phyloP scores from a whole-genome alignment of 2,113 vertebrate genomes.

The Erythrolamprus reginae region DNA sequence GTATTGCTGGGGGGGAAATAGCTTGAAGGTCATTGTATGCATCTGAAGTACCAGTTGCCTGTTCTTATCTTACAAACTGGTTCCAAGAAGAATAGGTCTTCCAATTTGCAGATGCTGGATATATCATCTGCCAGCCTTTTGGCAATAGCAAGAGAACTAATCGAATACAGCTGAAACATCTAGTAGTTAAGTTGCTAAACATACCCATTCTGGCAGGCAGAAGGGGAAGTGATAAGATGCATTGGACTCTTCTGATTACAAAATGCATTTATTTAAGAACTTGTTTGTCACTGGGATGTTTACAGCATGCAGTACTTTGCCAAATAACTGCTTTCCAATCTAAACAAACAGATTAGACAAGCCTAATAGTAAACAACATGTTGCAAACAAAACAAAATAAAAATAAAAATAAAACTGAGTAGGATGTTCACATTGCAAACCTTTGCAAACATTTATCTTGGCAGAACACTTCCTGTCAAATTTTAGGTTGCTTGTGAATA shows the following conservation, averaged over 20 bases:
- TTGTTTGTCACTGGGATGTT: constrained; percentile 61
- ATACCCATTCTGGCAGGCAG: constrained; percentile 42
- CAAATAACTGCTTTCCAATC: constrained; percentile 55
- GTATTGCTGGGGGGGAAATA: neutral
- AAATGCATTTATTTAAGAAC: constrained; percentile 68
- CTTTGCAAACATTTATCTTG: constrained; percentile 5
- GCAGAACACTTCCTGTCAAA: neutral
- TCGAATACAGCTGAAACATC: neutral
- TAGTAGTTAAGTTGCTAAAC: neutral
- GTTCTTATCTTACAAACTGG: neutral
- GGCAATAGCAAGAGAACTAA: constrained; percentile 22
- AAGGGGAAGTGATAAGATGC: constrained; percentile 40
- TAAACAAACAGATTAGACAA: constrained; percentile 61
- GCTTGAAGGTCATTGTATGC: neutral
- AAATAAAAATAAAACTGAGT: constrained; percentile 44
- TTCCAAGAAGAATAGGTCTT: neutral
- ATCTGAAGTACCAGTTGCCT: neutral
- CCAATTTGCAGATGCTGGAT: neutral
- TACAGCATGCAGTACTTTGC: constrained; percentile 52
- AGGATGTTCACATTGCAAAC: neutral
- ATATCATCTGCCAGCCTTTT: neutral
- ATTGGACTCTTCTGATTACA: constrained; percentile 64
- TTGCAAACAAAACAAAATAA: constrained; percentile 21
- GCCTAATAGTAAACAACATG: constrained; percentile 57
- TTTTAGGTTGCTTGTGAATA: constrained; percentile 12